A percentile compares a stretch with the other conserved stretches of the same genome.
Conservation (phyloP, 2,888 invertebrate species). For the Drosophila fungiperda region DNA sequence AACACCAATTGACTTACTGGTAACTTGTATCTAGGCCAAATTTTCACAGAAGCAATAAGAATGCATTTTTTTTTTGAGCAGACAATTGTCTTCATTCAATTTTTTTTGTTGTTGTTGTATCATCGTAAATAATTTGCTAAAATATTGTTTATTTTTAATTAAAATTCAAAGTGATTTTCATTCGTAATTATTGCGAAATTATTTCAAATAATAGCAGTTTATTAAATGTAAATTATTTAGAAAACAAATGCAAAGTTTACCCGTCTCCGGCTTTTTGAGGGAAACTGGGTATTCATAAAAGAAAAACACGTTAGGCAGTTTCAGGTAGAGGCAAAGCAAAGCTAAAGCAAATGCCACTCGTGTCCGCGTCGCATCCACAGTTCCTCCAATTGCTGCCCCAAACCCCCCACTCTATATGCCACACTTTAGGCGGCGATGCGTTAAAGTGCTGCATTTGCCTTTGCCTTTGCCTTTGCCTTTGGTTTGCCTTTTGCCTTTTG, state of each 20-base stretch:
- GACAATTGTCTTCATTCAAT: no score
- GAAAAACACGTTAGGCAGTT: slow-evolving; percentile 8
- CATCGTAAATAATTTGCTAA: neutral
- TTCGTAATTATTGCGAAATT: no score
- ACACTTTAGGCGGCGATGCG: slow-evolving; percentile 16
- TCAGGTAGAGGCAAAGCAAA: neutral
- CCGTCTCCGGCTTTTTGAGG: neutral
- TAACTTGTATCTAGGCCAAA: neutral
- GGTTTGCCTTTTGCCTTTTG: slow-evolving; percentile 3
- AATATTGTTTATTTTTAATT: neutral
- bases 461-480: slow-evolving; percentile 5
- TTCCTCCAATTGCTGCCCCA: neutral
- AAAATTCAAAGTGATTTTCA: neutral
- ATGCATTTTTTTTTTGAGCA: neutral
- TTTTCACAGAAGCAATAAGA: neutral
- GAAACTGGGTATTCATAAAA: slow-evolving; percentile 19
- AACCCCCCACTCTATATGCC: neutral
- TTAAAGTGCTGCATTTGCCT: slow-evolving; percentile 8
- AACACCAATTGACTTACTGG: neutral
- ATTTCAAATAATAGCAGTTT: neutral
- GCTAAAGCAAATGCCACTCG: slow-evolving; percentile 8
- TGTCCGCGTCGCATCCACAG: slow-evolving; percentile 1
- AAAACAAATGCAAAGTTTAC: neutral
- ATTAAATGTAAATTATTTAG: neutral
- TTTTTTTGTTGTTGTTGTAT: no score